Conservation (phyloP, 2,797 vertebrate genomes). For the Hoplostethus atlanticus region DNA sequence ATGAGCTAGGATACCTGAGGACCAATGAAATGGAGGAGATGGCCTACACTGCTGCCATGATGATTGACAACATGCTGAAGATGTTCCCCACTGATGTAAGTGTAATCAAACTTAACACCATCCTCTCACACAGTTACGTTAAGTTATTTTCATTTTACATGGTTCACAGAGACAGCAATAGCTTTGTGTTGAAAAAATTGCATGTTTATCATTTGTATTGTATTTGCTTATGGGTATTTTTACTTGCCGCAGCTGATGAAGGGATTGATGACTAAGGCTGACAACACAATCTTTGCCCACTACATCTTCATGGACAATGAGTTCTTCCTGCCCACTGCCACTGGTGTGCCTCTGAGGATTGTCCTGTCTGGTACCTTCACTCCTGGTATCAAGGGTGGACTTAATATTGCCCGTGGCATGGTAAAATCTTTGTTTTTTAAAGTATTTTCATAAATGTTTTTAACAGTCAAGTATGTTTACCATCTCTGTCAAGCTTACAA, state of each 20-base stretch:
- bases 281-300: constrained; percentile 90
- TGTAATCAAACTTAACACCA: neutral
- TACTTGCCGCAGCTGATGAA: constrained; percentile 83
- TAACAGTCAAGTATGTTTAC: neutral
- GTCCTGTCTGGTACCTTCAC: constrained; percentile 89
- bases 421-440: constrained; percentile 54
- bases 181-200: no score
- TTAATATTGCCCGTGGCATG: constrained; percentile 81
- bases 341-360: constrained; percentile 92
- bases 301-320: constrained; percentile 98
- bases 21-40: constrained; percentile 86
- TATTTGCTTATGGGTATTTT: neutral
- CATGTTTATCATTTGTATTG: neutral
- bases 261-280: constrained; percentile 83
- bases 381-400: constrained; percentile 89
- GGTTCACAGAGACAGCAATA: neutral
- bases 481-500: neutral
- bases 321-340: constrained; percentile 92
- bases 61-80: constrained; percentile 77
- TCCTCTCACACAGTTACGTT: neutral
- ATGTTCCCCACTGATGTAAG: constrained; percentile 79
- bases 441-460: neutral
- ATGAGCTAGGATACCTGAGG: constrained; percentile 93
- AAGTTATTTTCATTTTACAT: no score
- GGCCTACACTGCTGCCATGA: constrained; percentile 76